These are phyloP conservation scores for Lasioglossum baleicum DNA, from an alignment of 1,140 invertebrate genomes.

Conservation along the genomic window DNA sequence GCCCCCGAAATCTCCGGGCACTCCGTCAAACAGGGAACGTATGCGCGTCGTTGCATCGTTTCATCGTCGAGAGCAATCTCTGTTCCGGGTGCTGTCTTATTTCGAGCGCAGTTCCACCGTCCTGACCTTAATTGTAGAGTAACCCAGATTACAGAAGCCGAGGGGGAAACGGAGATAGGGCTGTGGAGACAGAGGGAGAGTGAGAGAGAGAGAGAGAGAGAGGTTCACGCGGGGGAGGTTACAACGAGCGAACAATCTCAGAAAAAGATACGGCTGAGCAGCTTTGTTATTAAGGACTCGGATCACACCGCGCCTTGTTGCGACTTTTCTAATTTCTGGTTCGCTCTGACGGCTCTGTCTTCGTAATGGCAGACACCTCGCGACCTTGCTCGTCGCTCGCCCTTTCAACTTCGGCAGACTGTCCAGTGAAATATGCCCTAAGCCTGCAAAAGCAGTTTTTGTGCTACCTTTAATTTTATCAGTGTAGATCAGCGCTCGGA, in stretches of 20 bases:
- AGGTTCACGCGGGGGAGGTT: background rate
- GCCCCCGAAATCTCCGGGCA: background rate
- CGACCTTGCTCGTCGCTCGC: background rate
- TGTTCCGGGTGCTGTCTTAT: conserved; percentile 46
- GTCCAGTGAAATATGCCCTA: too few species aligned
- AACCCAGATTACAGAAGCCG: conserved; percentile 62
- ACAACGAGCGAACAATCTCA: conserved; percentile 54
- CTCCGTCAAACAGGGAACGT: background rate
- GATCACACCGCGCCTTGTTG: conserved; percentile 44
- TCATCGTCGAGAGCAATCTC: conserved; percentile 51
- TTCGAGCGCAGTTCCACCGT: conserved; percentile 48
- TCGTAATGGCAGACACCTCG: background rate
- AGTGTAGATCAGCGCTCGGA: too few species aligned
- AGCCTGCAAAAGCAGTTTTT: too few species aligned
- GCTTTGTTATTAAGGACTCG: conserved; percentile 57
- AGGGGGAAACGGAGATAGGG: conserved; percentile 39
- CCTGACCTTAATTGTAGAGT: conserved; percentile 65
- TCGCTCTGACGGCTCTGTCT: background rate
- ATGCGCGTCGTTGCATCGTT: conserved; percentile 25
- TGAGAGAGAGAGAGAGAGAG: background rate
- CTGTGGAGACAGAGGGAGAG: background rate
- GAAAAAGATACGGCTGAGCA: conserved; percentile 49
- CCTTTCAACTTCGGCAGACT: background rate
- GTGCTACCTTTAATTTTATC: too few species aligned
- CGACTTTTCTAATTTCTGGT: conserved; percentile 56